Base-by-base conservation (phyloP, 1,140 invertebrate species). In the Globodera rostochiensis region DNA sequence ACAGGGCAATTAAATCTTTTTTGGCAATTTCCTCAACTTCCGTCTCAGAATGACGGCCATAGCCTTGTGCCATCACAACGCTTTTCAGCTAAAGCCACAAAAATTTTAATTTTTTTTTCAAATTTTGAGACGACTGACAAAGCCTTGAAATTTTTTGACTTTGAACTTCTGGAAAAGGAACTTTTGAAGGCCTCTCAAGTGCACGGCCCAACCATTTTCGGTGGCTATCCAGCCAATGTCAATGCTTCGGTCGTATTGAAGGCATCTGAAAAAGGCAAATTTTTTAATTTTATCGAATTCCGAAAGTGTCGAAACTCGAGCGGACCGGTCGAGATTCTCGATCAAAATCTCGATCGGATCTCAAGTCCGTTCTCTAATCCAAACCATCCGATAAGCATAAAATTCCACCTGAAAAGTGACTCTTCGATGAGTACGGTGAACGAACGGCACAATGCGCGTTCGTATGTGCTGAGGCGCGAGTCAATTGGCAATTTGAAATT, bases 351-450 rank as follows among this genome's bases (percentile, higher is more conserved):
- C 36, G 36, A 3, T 36, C 36, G 36, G 2, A 1, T 36, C 3
- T 36, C 36, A 36, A 36, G 36, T 36, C 36, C 36, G 36, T 36
- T 36, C 36, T 36, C 36, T 36, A 36, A 36, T 36, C 36, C 36
- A 36, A 36, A 36, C 36, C 36, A 36, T 36, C 3, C 36, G 36
- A 36, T 36, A 36, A 36, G 36, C 36, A 36, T 36, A 36, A 15
- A 46, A 46, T 81, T n/a, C 46, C 0, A 73, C 74, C 76, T 36
- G 46, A 80, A 84, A 21, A 96, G 92, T 90, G 96, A 95, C 90
- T 97, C 96, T 91, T 97, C 95, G 86, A 97, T 93, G 95, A 97
- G 96, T 36, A 94, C 94, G 87, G 95, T 94, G 92, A 95, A 95
- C 15, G 95, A 95, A 91, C 96, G 95, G 11, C 94, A 93, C 15